These are phyloP conservation scores for Trochalopteron elliotii DNA, from an alignment of 2,113 vertebrate genomes.

Conservation along the genomic window DNA sequence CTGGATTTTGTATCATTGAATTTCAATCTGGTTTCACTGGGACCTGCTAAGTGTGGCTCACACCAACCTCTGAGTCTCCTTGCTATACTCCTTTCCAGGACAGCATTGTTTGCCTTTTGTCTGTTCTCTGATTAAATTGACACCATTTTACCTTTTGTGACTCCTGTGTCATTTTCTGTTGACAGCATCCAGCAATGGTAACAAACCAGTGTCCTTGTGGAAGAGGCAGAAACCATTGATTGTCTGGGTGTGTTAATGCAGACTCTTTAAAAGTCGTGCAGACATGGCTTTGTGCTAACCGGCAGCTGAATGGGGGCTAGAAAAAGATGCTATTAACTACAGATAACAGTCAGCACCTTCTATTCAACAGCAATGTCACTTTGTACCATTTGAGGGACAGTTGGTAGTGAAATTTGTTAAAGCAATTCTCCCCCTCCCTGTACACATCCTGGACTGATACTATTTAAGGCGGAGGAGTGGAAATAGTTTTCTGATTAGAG, in stretches of 20 bases:
- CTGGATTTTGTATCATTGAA: constrained; percentile 64
- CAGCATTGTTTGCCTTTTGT: constrained; percentile 76
- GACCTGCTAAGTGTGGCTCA: constrained; percentile 60
- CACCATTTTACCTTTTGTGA: constrained; percentile 77
- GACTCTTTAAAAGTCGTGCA: constrained; percentile 72
- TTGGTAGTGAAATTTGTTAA: constrained; percentile 46
- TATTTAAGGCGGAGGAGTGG: constrained; percentile 63
- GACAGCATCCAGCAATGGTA: constrained; percentile 73
- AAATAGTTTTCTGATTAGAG: constrained; percentile 33
- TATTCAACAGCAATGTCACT: constrained; percentile 79
- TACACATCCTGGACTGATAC: background rate
- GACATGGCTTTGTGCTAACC: constrained; percentile 74
- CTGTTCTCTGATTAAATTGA: constrained; percentile 80
- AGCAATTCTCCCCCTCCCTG: constrained; percentile 44
- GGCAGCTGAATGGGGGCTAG: constrained; percentile 72
- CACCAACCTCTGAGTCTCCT: constrained; percentile 72
- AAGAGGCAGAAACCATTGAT: constrained; percentile 77
- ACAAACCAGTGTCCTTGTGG: constrained; percentile 76
- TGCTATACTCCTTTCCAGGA: constrained; percentile 60
- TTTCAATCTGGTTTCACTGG: constrained; percentile 71
- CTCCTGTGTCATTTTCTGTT: constrained; percentile 79
- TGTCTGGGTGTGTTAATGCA: constrained; percentile 79
- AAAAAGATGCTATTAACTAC: constrained; percentile 75
- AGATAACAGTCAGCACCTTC: constrained; percentile 75
- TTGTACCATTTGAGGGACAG: constrained; percentile 59